Base-by-base conservation (phyloP, 2,888 invertebrate genomes). In the Drosophila basisetae region DNA sequence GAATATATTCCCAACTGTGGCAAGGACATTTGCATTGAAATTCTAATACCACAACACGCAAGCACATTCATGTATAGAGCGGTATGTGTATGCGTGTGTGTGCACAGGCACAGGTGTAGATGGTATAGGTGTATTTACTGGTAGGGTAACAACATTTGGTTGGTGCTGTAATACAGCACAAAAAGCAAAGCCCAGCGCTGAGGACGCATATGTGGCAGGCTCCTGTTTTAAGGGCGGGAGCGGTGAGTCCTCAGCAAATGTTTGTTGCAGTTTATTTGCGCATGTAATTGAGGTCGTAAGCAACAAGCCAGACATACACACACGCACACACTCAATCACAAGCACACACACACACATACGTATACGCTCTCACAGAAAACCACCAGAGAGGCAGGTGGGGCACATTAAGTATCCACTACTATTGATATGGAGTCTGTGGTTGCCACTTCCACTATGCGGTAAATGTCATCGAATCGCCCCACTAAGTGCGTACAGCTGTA, bases 1-100 rank as follows among this genome's bases (percentile, higher is more conserved):
- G 83, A 88, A 89, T 89, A 87, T 87, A 83, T 89, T 87, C 85
- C 76, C 18, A 87, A 89, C 86, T 89, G 85, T 84, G 89, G 89
- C 85, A 85, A 85, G 85, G 87, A 84, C 87, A 88, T 89, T 87
- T 88, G 85, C 88, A 88, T 83, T 78, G 85, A 87, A 87, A 86
- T 84, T 69, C 81, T 72, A 85, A 85, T 79, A 73, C 89, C 74
- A 73, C 76, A 84, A 65, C 71, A 73, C 76, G 61, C 69, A 75
- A 73, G 64, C 61, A 65, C 58, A 66, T 43, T 18, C 47, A 49
- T 53, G 41, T 47, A 28, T 33, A 22, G 31, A 56, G 30, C 22
- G 28, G 6, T 5, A 16, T 37, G 10, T 47, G n/a, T n/a, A 16
- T 43, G 30, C 30, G 41, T n/a, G 6, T 47, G 18, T 47, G 53